Evolutionary conservation across 2,888 invertebrate species (phyloP).

Genomic region (Rhamphomyia laevipes): DNA sequence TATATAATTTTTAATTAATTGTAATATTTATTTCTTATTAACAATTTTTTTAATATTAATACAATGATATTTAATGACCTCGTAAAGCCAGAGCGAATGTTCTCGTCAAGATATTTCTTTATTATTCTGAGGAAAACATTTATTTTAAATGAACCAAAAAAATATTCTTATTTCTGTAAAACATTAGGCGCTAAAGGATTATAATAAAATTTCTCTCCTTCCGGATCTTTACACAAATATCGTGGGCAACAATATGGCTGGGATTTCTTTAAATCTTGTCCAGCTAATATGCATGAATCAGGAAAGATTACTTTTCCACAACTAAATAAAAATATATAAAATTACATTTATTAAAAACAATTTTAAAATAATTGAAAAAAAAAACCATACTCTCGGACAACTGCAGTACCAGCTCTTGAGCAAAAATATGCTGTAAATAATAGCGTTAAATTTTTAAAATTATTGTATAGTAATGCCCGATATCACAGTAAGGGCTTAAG

Average conservation of each 20-base stretch:
- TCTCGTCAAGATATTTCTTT: no score
- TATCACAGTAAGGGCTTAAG: no score
- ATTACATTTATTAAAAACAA: not conserved
- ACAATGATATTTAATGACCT: no score
- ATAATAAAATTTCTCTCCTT: not conserved
- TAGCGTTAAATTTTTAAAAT: no score
- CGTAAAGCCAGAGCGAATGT: no score
- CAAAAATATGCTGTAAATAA: not conserved
- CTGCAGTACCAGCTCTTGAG: not conserved
- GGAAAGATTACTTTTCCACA: not conserved
- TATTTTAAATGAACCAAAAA: no score
- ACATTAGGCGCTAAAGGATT: not conserved
- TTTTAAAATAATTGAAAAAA: no score
- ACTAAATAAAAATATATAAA: not conserved
- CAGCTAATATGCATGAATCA: not conserved
- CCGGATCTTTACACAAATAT: not conserved
- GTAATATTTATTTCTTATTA: no score
- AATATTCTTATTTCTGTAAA: not conserved
- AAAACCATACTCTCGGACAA: not conserved
- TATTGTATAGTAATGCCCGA: no score
- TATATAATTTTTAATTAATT: no score
- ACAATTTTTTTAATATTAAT: no score
- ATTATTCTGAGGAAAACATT: not conserved
- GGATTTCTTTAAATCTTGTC: not conserved
- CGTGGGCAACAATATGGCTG: not conserved